Conservation (phyloP, 2,888 invertebrate genomes). For the Metellina segmentata region DNA sequence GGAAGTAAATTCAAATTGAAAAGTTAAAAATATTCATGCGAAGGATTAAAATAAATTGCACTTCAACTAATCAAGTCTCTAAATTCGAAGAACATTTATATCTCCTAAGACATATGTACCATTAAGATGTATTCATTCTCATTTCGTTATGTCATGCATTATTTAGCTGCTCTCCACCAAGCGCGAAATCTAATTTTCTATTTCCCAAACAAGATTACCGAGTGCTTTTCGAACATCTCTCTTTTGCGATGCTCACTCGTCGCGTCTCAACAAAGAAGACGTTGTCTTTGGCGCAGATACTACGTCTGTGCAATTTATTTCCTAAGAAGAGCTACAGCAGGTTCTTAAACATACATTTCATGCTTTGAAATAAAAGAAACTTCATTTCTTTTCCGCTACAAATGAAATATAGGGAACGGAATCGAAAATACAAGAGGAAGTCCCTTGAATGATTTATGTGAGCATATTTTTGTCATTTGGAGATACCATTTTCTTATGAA, state of each 20-base stretch:
- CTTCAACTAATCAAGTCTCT: too few relatives aligned
- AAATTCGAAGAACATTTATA: background rate
- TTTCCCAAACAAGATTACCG: background rate
- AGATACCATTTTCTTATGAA: constrained; percentile 30
- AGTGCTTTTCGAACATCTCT: background rate
- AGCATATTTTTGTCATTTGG: constrained; percentile 12
- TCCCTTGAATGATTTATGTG: constrained; percentile 23
- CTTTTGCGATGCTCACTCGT: too few relatives aligned
- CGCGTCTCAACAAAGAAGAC: too few relatives aligned
- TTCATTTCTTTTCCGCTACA: background rate
- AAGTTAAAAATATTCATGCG: too few relatives aligned
- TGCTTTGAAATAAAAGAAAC: background rate
- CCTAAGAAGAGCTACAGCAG: background rate
- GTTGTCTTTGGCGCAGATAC: too few relatives aligned
- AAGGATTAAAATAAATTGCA: too few relatives aligned
- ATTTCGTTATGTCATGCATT: background rate
- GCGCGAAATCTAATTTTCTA: background rate
- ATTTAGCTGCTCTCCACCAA: background rate
- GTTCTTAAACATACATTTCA: background rate
- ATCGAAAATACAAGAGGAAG: background rate
- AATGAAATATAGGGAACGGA: background rate
- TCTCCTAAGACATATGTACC: background rate
- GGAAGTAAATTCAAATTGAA: too few relatives aligned
- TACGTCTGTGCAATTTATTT: too few relatives aligned
- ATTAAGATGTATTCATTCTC: background rate